These are phyloP conservation scores for Drosophila austrosaltans DNA, from an alignment of 2,888 invertebrate species.

Conservation along the genomic window DNA sequence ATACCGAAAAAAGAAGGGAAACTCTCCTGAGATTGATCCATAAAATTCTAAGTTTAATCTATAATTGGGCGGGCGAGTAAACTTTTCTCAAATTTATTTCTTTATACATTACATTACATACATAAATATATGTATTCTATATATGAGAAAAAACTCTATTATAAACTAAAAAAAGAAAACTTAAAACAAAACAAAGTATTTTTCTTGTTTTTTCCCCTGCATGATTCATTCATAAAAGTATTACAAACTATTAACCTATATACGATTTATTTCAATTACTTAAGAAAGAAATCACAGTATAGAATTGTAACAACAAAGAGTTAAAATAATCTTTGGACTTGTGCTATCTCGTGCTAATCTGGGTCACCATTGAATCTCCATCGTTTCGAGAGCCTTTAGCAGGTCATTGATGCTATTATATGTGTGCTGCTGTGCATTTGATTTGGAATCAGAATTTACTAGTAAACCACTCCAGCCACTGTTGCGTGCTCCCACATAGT, in stretches of 20 bases:
- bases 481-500: slow-evolving; percentile 90
- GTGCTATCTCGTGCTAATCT: background rate
- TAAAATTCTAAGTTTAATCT: background rate
- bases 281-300: no score
- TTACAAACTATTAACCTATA: background rate
- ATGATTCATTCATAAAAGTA: background rate
- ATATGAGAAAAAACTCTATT: slow-evolving; percentile 6
- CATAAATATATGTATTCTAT: slow-evolving; percentile 6
- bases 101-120: slow-evolving; percentile 14
- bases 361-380: slow-evolving; percentile 73
- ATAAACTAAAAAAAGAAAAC: background rate
- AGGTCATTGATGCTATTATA: slow-evolving; percentile 67
- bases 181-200: background rate
- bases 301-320: background rate
- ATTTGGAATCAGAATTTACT: slow-evolving; percentile 32
- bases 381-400: slow-evolving; percentile 65
- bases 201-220: background rate
- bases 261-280: no score
- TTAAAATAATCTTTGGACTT: slow-evolving; percentile 2
- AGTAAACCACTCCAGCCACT: slow-evolving; percentile 84
- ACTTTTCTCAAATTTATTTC: background rate
- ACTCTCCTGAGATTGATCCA: background rate
- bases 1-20: slow-evolving; percentile 2
- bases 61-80: background rate
- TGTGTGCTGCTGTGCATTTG: slow-evolving; percentile 51